A percentile compares a stretch with the other conserved stretches of the same genome.
phyloP scores from a whole-genome alignment of 2,888 invertebrate genomes.

The Aplocera efformata region DNA sequence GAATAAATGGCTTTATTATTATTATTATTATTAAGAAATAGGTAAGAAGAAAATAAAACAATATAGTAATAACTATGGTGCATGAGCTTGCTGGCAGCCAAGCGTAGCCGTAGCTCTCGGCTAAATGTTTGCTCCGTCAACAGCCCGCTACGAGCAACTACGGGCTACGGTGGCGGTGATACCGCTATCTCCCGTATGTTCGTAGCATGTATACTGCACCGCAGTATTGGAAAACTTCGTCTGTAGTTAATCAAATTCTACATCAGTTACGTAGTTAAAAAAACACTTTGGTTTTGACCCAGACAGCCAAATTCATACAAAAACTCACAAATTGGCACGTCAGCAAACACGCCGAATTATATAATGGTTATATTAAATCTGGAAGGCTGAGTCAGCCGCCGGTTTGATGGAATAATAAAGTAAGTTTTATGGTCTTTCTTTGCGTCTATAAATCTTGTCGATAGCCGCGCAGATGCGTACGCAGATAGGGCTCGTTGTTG shows the following conservation, averaged over 20 bases:
- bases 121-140: constrained; percentile 44
- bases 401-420: constrained; percentile 65
- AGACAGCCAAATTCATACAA: no score
- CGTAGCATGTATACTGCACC: no score
- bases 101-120: constrained; percentile 28
- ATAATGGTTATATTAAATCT: constrained; percentile 39
- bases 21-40: no score
- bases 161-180: constrained; percentile 21
- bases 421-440: constrained; percentile 59
- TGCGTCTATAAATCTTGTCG: constrained; percentile 52
- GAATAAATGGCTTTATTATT: no score
- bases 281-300: no score
- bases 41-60: constrained; percentile 8
- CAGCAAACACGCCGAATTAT: constrained; percentile 29
- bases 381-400: constrained; percentile 42
- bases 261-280: no score
- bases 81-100: constrained; percentile 8
- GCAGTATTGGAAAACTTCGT: no score
- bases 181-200: constrained; percentile 9
- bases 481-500: constrained; percentile 43
- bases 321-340: constrained; percentile 13
- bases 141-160: constrained; percentile 34
- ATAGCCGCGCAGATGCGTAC: constrained; percentile 50
- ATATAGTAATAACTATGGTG: constrained; percentile 6
- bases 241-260: no score